These are phyloP conservation scores for Drosophila kanapiae DNA, from an alignment of 1,140 invertebrate species.

Conservation along the genomic window DNA sequence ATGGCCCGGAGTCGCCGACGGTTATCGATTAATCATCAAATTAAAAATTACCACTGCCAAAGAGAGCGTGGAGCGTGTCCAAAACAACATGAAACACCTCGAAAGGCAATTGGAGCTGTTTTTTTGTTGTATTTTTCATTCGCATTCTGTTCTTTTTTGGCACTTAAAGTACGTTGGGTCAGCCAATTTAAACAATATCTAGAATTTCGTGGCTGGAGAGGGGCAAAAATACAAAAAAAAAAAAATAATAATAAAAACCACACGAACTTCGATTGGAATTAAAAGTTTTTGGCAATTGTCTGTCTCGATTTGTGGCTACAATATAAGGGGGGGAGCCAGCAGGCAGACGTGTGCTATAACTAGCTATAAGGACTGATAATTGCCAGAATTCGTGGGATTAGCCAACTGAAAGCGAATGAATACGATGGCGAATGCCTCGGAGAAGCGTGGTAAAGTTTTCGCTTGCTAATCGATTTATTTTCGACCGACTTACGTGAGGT, in stretches of 20 bases:
- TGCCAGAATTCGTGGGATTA: conserved; percentile 35
- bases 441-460: conserved; percentile 43
- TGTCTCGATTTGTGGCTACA: conserved; percentile 42
- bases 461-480: conserved; percentile 27
- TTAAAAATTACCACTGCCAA: conserved; percentile 78
- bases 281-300: conserved; percentile 37
- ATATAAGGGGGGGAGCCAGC: conserved; percentile 10
- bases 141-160: conserved; percentile 48
- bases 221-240: conserved; percentile 4
- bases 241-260: conserved; percentile 51
- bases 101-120: conserved; percentile 46
- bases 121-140: conserved; percentile 26
- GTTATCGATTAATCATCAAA: conserved; percentile 82
- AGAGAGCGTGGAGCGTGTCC: conserved; percentile 74
- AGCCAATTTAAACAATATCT: conserved; percentile 74
- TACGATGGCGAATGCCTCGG: background rate
- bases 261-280: conserved; percentile 60
- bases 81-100: conserved; percentile 56
- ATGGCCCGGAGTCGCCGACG: conserved; percentile 70
- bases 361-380: conserved; percentile 46
- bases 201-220: conserved; percentile 44
- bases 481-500: conserved; percentile 33
- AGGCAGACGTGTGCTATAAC: conserved; percentile 26
- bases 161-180: conserved; percentile 59
- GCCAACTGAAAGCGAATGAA: conserved; percentile 36